phyloP scores from a whole-genome alignment of 53 echinoderm and acorn worm genomes.

The Patiria pectinifera region DNA sequence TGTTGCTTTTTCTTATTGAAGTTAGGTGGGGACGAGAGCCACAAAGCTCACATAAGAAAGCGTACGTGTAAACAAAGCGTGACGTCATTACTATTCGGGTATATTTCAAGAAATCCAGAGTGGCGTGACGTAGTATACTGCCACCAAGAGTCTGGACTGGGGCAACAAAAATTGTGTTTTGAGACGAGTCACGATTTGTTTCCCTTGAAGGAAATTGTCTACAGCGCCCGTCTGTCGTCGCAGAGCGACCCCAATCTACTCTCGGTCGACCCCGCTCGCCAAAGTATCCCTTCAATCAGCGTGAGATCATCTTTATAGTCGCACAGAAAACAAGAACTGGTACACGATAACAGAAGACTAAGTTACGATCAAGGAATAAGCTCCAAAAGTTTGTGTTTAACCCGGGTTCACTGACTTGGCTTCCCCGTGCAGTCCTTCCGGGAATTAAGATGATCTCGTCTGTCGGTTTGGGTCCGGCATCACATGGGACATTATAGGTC shows the following conservation, averaged over 20 bases:
- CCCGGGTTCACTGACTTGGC: conserved; percentile 13
- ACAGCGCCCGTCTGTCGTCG: neutral
- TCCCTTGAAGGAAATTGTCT: neutral
- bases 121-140: neutral
- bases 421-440: neutral
- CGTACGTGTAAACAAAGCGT: no score
- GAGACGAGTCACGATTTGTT: neutral
- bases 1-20: no score
- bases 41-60: no score
- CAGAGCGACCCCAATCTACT: conserved; percentile 6
- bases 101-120: neutral
- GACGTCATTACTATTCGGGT: no score
- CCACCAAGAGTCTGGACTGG: neutral
- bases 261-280: neutral
- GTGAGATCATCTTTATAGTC: neutral
- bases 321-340: neutral
- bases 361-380: neutral
- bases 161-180: neutral
- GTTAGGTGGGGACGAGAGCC: no score
- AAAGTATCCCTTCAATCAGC: neutral
- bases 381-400: neutral
- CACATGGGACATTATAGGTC: neutral
- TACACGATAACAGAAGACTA: conserved; percentile 13
- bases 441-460: neutral
- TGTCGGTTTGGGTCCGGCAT: neutral